A percentile compares a stretch with the other conserved stretches of the same genome.
Evolutionary conservation across 2,888 invertebrate genomes (phyloP).

Genomic region (Lycia hirtaria): DNA sequence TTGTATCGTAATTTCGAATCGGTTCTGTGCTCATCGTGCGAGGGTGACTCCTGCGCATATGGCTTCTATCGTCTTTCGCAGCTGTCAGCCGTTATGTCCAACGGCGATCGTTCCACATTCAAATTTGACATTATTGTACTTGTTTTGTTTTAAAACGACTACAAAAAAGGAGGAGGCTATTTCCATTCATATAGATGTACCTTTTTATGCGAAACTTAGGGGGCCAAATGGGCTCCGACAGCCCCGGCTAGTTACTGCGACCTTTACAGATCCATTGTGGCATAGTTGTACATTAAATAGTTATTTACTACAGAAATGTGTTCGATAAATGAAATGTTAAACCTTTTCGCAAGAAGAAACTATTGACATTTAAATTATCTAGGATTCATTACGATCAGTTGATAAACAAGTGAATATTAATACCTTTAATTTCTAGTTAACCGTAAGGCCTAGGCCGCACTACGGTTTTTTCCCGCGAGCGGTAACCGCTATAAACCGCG

Average conservation of each 20-base stretch:
- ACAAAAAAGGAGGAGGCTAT: too few species aligned
- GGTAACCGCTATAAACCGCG: too few species aligned
- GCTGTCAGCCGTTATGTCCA: conserved; percentile 61
- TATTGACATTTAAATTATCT: conserved; percentile 25
- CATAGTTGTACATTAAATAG: neutral
- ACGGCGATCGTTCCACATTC: conserved; percentile 48
- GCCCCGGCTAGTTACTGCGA: too few species aligned
- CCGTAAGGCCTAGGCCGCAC: too few species aligned
- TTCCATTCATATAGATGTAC: too few species aligned
- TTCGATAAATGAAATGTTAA: conserved; percentile 4
- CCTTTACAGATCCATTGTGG: neutral
- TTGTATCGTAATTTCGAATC: conserved; percentile 6
- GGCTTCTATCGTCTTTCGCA: conserved; percentile 50
- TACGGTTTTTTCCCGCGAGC: too few species aligned
- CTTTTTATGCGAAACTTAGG: too few species aligned
- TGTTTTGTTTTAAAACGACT: neutral
- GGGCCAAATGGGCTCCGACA: too few species aligned
- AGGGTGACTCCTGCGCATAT: conserved; percentile 48
- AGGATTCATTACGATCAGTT: conserved; percentile 15
- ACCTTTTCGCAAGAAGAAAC: neutral
- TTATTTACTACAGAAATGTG: neutral
- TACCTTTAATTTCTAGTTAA: conserved; percentile 4
- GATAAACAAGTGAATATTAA: conserved; percentile 8
- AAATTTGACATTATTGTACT: conserved; percentile 49
- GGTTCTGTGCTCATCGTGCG: conserved; percentile 19